Evolutionary conservation across 2,113 vertebrate genomes (phyloP).

Genomic region (Mugil cephalus): DNA sequence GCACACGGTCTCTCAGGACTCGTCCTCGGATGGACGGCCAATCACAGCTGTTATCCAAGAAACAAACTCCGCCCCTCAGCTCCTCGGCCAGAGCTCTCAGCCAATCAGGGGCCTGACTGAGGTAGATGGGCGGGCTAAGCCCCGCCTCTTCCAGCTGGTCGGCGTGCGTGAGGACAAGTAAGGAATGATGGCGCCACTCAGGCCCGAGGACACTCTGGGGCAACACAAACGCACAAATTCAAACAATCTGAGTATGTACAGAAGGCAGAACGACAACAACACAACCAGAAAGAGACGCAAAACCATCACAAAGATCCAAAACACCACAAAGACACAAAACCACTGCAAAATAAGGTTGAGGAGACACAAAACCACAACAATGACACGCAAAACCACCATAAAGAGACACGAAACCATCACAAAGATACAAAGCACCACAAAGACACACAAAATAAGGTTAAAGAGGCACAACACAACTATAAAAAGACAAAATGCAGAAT

Average conservation of each 20-base stretch:
- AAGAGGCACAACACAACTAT: background rate
- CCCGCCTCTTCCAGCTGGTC: constrained; percentile 83
- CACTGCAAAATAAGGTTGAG: no score
- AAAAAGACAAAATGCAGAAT: background rate
- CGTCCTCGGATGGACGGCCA: constrained; percentile 75
- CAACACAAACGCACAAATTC: background rate
- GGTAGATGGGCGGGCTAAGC: constrained; percentile 74
- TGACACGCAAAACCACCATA: background rate
- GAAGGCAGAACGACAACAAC: no score
- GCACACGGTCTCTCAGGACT: constrained; percentile 79
- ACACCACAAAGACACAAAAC: no score
- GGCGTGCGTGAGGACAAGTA: constrained; percentile 86
- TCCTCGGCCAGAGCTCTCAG: constrained; percentile 75
- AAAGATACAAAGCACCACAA: no score
- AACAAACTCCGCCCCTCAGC: constrained; percentile 79
- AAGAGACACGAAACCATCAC: background rate
- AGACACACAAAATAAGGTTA: no score
- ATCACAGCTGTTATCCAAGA: constrained; percentile 80
- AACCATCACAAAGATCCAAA: no score
- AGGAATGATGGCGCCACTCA: constrained; percentile 84
- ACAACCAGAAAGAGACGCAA: no score
- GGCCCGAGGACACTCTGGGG: constrained; percentile 86
- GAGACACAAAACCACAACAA: background rate
- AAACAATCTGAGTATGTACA: background rate
- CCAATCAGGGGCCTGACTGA: constrained; percentile 72